Conservation (phyloP, 2,113 vertebrate genomes). For the Periophthalmodon schlosseri region DNA sequence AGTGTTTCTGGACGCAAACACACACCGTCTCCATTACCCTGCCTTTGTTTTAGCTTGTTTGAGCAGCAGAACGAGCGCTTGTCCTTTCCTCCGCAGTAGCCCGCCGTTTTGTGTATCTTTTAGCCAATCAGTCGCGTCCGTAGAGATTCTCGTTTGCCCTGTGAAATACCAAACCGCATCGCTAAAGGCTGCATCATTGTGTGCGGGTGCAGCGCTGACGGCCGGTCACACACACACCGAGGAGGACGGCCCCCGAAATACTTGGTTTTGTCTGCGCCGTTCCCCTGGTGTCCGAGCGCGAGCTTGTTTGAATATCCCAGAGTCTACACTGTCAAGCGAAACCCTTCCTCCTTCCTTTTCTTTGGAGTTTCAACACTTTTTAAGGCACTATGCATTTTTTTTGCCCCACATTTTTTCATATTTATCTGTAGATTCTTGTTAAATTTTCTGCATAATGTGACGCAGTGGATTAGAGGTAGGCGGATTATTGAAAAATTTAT, state of each 20-base stretch:
- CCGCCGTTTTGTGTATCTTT: conserved; percentile 23
- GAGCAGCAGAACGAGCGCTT: conserved; percentile 63
- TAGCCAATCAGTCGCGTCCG: conserved; percentile 10
- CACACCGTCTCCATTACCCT: conserved; percentile 15
- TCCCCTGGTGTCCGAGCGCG: conserved; percentile 84
- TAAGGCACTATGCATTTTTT: not conserved
- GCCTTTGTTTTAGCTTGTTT: conserved; percentile 34
- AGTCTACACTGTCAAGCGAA: conserved; percentile 78
- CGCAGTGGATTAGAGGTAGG: no score
- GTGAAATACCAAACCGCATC: conserved; percentile 80
- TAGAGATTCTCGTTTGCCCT: conserved; percentile 82
- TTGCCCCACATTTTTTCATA: no score
- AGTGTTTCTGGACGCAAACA: conserved; percentile 11
- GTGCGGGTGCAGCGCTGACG: conserved; percentile 83
- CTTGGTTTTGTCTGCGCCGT: conserved; percentile 81
- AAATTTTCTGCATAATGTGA: not conserved
- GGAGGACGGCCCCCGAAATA: conserved; percentile 80
- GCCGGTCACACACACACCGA: conserved; percentile 77
- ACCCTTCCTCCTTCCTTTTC: conserved; percentile 34
- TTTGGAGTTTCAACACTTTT: conserved; percentile 14
- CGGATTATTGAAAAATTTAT: not conserved
- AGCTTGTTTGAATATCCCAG: conserved; percentile 99
- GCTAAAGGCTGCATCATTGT: conserved; percentile 84
- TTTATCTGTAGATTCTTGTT: no score
- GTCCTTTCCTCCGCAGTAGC: conserved; percentile 29